phyloP scores from a whole-genome alignment of 2,113 vertebrate species.

The Mastomys coucha region DNA sequence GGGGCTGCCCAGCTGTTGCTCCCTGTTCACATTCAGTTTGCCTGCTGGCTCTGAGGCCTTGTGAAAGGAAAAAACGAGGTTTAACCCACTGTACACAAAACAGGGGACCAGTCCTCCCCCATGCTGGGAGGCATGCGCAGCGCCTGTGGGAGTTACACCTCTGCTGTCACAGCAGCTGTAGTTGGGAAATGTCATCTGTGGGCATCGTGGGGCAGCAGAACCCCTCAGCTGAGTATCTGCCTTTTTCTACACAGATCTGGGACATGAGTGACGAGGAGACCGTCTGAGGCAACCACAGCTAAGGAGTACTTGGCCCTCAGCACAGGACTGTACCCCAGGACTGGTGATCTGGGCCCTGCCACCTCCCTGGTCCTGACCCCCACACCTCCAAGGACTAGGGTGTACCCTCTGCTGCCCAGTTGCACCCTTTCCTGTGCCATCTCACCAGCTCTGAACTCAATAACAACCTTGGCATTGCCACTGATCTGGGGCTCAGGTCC shows the following conservation, averaged over 20 bases:
- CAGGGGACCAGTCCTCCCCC: fast-evolving
- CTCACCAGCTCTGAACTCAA: slow-evolving; percentile 51
- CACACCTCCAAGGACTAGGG: not conserved
- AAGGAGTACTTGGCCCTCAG: fast-evolving
- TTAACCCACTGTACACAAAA: not conserved
- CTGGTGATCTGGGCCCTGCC: not conserved
- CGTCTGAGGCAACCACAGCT: slow-evolving; percentile 86
- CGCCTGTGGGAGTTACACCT: not conserved
- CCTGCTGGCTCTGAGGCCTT: not conserved
- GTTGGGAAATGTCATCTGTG: not conserved
- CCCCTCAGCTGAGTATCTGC: slow-evolving; percentile 8
- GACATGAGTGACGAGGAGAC: slow-evolving; percentile 99
- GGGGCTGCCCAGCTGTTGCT: too few relatives aligned
- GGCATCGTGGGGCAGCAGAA: not conserved
- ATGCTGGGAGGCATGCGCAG: not conserved
- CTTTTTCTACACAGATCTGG: slow-evolving; percentile 93
- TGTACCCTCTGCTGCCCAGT: not conserved
- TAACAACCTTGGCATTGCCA: slow-evolving; percentile 62
- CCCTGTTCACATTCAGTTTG: not conserved
- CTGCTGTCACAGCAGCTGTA: not conserved
- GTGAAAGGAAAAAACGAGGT: not conserved
- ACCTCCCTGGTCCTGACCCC: not conserved
- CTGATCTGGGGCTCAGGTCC: not conserved
- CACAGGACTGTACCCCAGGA: not conserved
- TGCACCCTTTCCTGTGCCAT: not conserved